A percentile compares a stretch with the other conserved stretches of the same genome.
Conservation (phyloP, 2,113 vertebrate species). For the Poecile atricapillus region DNA sequence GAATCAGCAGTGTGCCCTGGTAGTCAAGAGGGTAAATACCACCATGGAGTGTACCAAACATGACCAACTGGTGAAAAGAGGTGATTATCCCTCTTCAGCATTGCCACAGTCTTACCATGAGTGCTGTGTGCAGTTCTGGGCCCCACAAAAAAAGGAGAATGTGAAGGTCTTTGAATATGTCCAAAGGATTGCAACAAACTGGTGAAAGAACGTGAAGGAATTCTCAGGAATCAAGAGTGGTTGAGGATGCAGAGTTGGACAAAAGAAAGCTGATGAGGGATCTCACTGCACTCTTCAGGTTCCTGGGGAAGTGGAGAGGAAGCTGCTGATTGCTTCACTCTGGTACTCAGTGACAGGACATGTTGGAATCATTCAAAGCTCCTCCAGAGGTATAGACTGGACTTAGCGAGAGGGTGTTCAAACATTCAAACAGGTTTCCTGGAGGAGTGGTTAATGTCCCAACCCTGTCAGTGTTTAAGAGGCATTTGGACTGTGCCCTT, state of each 20-base stretch:
- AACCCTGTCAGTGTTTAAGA: background rate
- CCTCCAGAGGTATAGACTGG: background rate
- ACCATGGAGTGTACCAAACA: too few relatives aligned
- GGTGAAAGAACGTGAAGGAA: background rate
- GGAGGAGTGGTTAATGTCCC: too few relatives aligned
- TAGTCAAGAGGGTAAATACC: background rate
- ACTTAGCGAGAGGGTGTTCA: accelerated
- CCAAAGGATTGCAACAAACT: background rate
- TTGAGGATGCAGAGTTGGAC: background rate
- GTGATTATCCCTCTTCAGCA: background rate
- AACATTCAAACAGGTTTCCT: background rate
- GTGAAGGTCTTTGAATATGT: background rate
- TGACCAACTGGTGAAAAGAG: background rate
- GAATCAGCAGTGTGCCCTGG: background rate
- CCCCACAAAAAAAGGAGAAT: background rate
- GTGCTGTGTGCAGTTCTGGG: background rate
- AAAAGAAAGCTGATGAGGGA: background rate
- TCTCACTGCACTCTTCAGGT: background rate
- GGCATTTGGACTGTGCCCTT: background rate
- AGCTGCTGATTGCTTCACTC: background rate
- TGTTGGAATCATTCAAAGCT: background rate
- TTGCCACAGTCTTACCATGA: accelerated
- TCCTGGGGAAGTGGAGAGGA: background rate
- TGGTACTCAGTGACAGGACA: background rate
- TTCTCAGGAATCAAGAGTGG: background rate